Evolutionary conservation across 2,888 invertebrate species (phyloP).

Genomic region (Drosophila birchii): DNA sequence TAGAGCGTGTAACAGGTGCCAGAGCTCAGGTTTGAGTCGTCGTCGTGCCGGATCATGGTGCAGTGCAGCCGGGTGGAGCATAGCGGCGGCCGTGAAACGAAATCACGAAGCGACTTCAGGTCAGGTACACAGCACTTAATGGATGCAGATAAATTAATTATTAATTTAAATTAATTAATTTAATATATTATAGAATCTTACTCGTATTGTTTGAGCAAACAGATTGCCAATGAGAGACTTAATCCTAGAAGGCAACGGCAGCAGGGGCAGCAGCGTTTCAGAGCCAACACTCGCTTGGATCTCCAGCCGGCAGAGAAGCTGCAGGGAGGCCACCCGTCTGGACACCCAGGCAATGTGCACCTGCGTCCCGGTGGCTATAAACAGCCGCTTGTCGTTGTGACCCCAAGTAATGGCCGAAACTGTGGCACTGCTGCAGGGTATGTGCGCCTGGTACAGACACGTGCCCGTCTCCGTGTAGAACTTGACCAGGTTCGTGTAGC

Average conservation of each 20-base stretch:
- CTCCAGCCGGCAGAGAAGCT: slow-evolving; percentile 93
- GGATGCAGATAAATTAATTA: neutral
- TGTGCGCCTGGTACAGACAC: slow-evolving; percentile 91
- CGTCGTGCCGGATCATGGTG: slow-evolving; percentile 97
- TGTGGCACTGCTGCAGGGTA: slow-evolving; percentile 91
- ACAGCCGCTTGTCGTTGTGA: slow-evolving; percentile 97
- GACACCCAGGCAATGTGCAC: slow-evolving; percentile 98
- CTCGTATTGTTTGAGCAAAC: slow-evolving; percentile 97
- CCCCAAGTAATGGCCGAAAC: slow-evolving; percentile 99
- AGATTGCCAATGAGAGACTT: slow-evolving; percentile 93
- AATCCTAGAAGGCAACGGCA: slow-evolving; percentile 95
- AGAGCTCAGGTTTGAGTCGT: slow-evolving; percentile 89
- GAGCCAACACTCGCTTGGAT: slow-evolving; percentile 91
- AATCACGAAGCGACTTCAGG: slow-evolving; percentile 93
- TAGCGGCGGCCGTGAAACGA: slow-evolving; percentile 96
- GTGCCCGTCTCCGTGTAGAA: slow-evolving; percentile 95
- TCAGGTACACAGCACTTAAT: slow-evolving; percentile 97
- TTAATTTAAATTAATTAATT: no score
- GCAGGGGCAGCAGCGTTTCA: slow-evolving; percentile 90
- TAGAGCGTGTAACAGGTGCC: slow-evolving; percentile 95
- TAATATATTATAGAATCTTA: slow-evolving; percentile 82
- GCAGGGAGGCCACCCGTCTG: slow-evolving; percentile 94
- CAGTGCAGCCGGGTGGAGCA: slow-evolving; percentile 96
- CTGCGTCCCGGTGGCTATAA: slow-evolving; percentile 95
- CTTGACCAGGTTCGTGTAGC: slow-evolving; percentile 92